These are phyloP conservation scores for Antidorcas marsupialis DNA, from an alignment of 2,113 vertebrate species.

Conservation along the genomic window DNA sequence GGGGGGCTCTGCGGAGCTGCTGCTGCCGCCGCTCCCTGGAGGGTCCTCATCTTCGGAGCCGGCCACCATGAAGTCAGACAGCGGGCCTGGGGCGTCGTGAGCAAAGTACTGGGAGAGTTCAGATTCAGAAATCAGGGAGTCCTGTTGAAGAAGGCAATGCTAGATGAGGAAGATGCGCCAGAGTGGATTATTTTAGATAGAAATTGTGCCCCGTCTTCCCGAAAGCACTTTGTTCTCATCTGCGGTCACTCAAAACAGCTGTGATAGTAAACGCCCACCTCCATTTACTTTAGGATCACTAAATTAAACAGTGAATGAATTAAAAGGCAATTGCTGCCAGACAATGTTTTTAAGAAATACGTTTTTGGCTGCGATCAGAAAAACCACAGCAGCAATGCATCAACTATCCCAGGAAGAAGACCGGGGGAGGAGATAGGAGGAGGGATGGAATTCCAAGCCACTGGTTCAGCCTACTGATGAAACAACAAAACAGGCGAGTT, in stretches of 20 bases:
- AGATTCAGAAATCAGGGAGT: constrained; percentile 87
- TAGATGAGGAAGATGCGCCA: accelerated
- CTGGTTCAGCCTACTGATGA: background rate
- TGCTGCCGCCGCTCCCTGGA: constrained; percentile 79
- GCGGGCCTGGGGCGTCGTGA: constrained; percentile 79
- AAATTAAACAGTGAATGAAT: background rate
- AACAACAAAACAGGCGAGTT: background rate
- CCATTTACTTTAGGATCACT: background rate
- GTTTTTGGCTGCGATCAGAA: background rate
- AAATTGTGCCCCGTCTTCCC: background rate
- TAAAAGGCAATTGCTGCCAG: background rate
- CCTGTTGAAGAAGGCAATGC: constrained; percentile 79
- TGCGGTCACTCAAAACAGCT: background rate
- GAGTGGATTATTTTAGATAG: too few relatives aligned
- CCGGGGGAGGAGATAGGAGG: background rate
- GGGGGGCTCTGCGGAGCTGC: constrained; percentile 80
- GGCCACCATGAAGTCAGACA: constrained; percentile 80
- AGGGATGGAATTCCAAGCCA: background rate
- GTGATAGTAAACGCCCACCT: background rate
- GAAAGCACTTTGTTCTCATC: background rate
- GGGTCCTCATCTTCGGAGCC: constrained; percentile 84
- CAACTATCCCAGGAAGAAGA: background rate
- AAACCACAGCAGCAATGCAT: background rate
- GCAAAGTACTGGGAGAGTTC: constrained; percentile 92
- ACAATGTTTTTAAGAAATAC: background rate